Conservation (phyloP, 2,888 invertebrate species). For the Microplitis manilae region DNA sequence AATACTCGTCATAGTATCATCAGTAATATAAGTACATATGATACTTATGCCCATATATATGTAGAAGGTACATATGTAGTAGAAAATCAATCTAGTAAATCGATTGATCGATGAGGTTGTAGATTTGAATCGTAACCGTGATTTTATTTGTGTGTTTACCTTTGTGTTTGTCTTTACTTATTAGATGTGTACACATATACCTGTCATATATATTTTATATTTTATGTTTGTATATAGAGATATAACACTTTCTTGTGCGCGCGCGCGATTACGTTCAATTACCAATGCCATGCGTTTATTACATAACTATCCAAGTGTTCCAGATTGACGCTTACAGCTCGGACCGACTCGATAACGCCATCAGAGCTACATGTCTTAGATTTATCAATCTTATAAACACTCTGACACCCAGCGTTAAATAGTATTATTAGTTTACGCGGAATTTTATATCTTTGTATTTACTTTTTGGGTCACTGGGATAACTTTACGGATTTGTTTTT, state of each 20-base stretch:
- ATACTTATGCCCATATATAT: conserved; percentile 9
- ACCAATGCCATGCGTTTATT: conserved; percentile 45
- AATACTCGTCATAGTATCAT: conserved; percentile 47
- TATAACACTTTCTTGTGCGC: neutral
- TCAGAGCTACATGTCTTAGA: conserved; percentile 15
- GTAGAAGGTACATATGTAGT: conserved; percentile 16
- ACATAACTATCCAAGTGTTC: conserved; percentile 44
- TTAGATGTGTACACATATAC: neutral
- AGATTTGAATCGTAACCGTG: conserved; percentile 35
- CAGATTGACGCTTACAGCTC: conserved; percentile 42
- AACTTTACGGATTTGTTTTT: too few species aligned
- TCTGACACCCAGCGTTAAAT: neutral
- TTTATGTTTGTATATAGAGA: neutral
- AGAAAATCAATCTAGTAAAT: conserved; percentile 28
- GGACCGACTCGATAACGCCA: conserved; percentile 23
- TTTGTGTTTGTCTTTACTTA: conserved; percentile 3
- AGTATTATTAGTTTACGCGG: neutral
- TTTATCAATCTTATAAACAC: neutral
- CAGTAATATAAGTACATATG: conserved; percentile 21
- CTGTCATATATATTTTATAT: neutral
- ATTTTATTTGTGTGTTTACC: conserved; percentile 41
- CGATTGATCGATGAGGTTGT: conserved; percentile 45
- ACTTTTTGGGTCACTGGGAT: too few species aligned
- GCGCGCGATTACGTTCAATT: conserved; percentile 48
- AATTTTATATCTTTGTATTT: conserved; percentile 22